These are phyloP conservation scores for Chydorus sphaericus DNA, from an alignment of 2,888 invertebrate species.

Conservation along the genomic window DNA sequence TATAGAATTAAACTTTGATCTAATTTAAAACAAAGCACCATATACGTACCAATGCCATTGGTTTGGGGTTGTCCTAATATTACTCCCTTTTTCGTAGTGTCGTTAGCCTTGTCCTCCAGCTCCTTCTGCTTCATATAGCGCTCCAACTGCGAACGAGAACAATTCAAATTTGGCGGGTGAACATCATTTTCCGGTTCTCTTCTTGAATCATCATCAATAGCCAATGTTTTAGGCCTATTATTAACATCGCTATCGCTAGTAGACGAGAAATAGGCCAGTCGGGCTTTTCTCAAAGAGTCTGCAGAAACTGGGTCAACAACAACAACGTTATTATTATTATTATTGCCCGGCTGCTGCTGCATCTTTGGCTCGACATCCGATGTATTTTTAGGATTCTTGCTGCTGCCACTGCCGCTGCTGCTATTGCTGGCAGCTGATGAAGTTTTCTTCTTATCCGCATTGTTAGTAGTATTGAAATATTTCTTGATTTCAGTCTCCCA, in stretches of 20 bases:
- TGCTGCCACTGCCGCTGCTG: too few species aligned
- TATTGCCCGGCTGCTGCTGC: background rate
- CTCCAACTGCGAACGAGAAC: conserved; percentile 3
- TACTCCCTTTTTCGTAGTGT: background rate
- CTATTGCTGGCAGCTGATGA: background rate
- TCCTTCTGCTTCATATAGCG: conserved; percentile 2
- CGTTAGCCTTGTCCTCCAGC: background rate
- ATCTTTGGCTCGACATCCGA: background rate
- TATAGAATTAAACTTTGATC: too few species aligned
- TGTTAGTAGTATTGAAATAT: background rate
- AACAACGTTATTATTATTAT: too few species aligned
- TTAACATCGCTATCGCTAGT: background rate
- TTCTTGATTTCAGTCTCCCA: conserved; percentile 10
- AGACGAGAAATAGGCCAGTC: conserved; percentile 27
- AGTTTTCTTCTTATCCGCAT: background rate
- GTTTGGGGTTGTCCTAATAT: too few species aligned
- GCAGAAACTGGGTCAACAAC: too few species aligned
- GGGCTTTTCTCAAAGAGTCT: conserved; percentile 28
- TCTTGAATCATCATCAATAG: background rate
- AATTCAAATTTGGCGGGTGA: background rate
- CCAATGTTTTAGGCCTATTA: background rate
- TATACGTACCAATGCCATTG: too few species aligned
- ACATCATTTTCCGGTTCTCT: background rate
- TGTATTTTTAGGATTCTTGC: too few species aligned
- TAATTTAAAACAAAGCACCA: too few species aligned